Evolutionary conservation across 2,113 vertebrate genomes (phyloP).

Genomic region (Notiomystis cincta): DNA sequence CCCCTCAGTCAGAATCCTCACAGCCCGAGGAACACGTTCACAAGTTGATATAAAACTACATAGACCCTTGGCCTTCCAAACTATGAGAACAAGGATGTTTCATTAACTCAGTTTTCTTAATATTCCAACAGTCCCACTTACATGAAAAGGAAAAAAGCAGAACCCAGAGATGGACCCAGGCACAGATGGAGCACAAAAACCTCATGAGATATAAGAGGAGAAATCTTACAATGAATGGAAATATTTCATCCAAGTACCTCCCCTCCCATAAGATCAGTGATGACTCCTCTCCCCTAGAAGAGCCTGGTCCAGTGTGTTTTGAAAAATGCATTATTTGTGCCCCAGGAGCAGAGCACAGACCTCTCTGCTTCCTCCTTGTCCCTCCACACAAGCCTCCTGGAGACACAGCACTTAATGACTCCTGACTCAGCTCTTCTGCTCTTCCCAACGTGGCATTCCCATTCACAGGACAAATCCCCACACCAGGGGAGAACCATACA

Average conservation of each 20-base stretch:
- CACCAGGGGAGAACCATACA: background rate
- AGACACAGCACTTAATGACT: background rate
- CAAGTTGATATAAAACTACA: background rate
- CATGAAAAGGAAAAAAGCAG: background rate
- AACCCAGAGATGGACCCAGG: background rate
- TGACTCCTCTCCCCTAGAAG: background rate
- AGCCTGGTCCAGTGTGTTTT: background rate
- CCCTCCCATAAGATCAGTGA: background rate
- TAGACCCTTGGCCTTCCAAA: background rate
- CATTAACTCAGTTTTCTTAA: background rate
- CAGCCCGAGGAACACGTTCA: background rate
- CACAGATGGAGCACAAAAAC: background rate
- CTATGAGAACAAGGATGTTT: background rate
- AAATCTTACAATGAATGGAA: background rate
- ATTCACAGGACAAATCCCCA: background rate
- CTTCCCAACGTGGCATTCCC: background rate
- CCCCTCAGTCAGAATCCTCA: background rate
- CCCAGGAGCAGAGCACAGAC: background rate
- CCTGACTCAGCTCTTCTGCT: conserved; percentile 22
- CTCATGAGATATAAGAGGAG: background rate
- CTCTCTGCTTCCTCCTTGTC: background rate
- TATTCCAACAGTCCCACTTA: background rate
- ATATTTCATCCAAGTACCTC: background rate
- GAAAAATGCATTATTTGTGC: background rate
- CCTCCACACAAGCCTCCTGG: background rate